phyloP scores from a whole-genome alignment of 2,797 vertebrate species.

The Aulostomus chinensis region DNA sequence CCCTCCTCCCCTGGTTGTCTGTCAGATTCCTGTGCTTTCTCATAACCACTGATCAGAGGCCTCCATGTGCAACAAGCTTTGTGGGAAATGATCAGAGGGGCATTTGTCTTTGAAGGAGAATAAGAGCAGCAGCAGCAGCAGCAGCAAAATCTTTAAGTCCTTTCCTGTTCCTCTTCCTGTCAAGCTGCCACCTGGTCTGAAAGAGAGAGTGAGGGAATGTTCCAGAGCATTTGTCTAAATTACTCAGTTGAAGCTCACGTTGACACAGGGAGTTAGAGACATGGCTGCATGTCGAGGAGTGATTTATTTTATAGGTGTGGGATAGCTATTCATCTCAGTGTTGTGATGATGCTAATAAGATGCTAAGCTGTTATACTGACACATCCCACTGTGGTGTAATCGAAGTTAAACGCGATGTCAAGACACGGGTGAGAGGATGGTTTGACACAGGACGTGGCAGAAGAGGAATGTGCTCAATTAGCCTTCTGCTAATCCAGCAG shows the following conservation, averaged over 20 bases:
- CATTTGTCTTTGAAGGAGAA: conserved; percentile 83
- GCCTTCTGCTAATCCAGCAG: too few relatives aligned
- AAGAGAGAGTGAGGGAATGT: conserved; percentile 23
- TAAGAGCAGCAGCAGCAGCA: conserved; percentile 58
- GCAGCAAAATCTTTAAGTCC: conserved; percentile 76
- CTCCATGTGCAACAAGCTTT: conserved; percentile 80
- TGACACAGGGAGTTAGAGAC: conserved; percentile 32
- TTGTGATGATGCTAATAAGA: too few relatives aligned
- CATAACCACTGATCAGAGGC: conserved; percentile 88
- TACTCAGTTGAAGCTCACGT: conserved; percentile 44
- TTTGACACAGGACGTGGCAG: too few relatives aligned
- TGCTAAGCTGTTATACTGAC: not conserved
- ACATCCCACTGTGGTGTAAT: too few relatives aligned
- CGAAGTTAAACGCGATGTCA: too few relatives aligned
- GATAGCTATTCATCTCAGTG: conserved; percentile 1
- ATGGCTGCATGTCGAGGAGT: not conserved
- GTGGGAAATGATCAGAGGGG: conserved; percentile 85
- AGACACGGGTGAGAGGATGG: too few relatives aligned
- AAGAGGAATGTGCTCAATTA: too few relatives aligned
- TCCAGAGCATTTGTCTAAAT: conserved; percentile 37
- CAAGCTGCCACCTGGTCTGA: conserved; percentile 73
- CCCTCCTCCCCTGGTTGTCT: conserved; percentile 70
- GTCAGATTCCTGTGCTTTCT: conserved; percentile 87
- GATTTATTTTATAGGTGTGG: conserved; percentile 11
- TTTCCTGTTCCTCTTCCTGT: conserved; percentile 83